Evolutionary conservation across 2,888 invertebrate genomes (phyloP), one percentile per base, ranked within the genome.

Genomic region (Clusia tigrina): DNA sequence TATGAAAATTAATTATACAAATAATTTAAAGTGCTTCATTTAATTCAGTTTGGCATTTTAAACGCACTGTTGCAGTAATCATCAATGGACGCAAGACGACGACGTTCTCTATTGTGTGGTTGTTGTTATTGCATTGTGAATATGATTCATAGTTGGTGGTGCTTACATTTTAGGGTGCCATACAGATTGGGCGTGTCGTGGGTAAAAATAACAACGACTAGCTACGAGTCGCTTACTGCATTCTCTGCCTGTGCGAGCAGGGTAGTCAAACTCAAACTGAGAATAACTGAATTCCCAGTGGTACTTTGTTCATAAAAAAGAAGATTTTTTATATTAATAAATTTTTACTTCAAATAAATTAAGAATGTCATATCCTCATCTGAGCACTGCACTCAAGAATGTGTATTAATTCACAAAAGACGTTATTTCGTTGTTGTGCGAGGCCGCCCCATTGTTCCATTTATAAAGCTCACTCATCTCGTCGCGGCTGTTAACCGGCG

Each of bases 141-240:
- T 32, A 32, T 32, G 32, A 32, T 32, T 32, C 32, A 32, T 32
- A 32, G 12, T 32, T 32, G 32, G 6, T 42, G 42, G 12, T 12
- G 42, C n/a, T n/a, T 3, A 42, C n/a, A 42, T 42, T 3, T 42
- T n/a, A 42, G 42, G 42, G 42, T 42, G 42, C 15, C n/a, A n/a
- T n/a, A n/a, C n/a, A n/a, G n/a, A n/a, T 42, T n/a, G 42, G 42
- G 42, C 42, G 42, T 42, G 42, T 42, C 42, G n/a, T 42, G n/a
- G 6, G n/a, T 42, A n/a, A 42, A 42, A 42, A 42, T 42, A 42
- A 42, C 32, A 9, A n/a, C n/a, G 32, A 32, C 32, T 32, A 12
- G 12, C 6, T 32, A 12, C 32, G 32, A 9, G 32, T 12, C 32
- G 32, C 32, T 32, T 42, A 17, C 42, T 42, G n/a, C 42, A 3